phyloP scores from a whole-genome alignment of 1,140 invertebrate genomes.

The Nilaparvata lugens region DNA sequence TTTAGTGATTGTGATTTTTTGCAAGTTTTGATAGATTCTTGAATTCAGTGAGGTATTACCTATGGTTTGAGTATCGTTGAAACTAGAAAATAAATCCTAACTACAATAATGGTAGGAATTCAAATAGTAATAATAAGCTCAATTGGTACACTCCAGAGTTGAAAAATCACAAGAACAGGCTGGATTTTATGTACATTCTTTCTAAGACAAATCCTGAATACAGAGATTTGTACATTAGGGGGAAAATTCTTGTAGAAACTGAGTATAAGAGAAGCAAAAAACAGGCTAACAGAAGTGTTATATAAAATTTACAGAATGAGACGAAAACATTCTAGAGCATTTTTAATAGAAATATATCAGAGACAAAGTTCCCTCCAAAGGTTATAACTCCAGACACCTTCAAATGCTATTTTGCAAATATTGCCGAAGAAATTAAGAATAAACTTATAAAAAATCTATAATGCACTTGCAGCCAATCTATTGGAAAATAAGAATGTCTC shows the following conservation, averaged over 20 bases:
- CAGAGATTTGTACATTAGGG: neutral
- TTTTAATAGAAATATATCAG: constrained; percentile 5
- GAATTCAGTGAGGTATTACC: too few species aligned
- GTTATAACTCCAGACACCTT: neutral
- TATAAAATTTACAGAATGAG: constrained; percentile 5
- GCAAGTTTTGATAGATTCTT: too few species aligned
- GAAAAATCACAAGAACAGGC: neutral
- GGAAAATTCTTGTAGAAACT: neutral
- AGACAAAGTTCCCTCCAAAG: neutral
- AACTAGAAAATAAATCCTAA: too few species aligned
- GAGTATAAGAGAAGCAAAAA: neutral
- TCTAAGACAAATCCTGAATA: neutral
- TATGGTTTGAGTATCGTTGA: too few species aligned
- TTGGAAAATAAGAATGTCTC: neutral
- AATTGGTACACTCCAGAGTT: too few species aligned
- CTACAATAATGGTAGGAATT: too few species aligned
- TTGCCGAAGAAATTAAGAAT: constrained; percentile 15
- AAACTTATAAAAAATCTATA: constrained; percentile 9
- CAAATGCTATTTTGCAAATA: constrained; percentile 15
- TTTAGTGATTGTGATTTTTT: too few species aligned
- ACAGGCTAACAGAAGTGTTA: constrained; percentile 1
- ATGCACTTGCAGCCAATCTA: constrained; percentile 4
- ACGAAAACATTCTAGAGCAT: constrained; percentile 2
- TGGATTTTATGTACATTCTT: neutral
- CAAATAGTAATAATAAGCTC: too few species aligned